Evolutionary conservation across 2,888 invertebrate species (phyloP).

Genomic region (Capitulum mitella): DNA sequence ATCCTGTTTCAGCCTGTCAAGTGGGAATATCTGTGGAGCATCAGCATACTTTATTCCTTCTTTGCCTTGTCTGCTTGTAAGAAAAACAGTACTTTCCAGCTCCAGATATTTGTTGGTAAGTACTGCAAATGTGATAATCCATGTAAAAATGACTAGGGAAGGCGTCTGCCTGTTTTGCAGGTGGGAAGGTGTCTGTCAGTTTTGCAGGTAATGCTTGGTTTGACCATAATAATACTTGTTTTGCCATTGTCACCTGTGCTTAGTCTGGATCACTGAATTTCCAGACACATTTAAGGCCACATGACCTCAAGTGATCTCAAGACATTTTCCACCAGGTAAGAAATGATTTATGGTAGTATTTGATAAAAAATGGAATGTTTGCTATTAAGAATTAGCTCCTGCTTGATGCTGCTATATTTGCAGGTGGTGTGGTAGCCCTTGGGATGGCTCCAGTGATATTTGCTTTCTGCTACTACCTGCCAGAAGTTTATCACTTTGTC

Average conservation of each 20-base stretch:
- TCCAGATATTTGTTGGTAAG: constrained; percentile 34
- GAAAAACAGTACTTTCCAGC: constrained; percentile 41
- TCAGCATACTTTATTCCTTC: constrained; percentile 42
- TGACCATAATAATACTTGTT: too few relatives aligned
- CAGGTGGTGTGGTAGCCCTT: constrained; percentile 44
- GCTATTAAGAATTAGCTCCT: not conserved
- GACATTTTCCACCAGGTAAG: not conserved
- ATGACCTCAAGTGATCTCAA: not conserved
- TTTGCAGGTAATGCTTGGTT: too few relatives aligned
- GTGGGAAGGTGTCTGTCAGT: too few relatives aligned
- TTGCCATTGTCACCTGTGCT: not conserved
- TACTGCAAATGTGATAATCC: too few relatives aligned
- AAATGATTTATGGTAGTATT: too few relatives aligned
- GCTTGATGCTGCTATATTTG: constrained; percentile 36
- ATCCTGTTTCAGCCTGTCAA: constrained; percentile 38
- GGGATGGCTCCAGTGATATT: constrained; percentile 44
- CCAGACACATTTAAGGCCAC: not conserved
- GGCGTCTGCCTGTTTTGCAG: too few relatives aligned
- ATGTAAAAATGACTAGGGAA: too few relatives aligned
- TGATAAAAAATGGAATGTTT: not conserved
- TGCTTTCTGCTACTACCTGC: constrained; percentile 42
- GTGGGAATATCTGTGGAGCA: constrained; percentile 48
- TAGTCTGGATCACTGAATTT: not conserved
- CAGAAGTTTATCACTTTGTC: constrained; percentile 43
- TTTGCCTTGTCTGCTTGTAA: constrained; percentile 43